These are phyloP conservation scores for Liodrosophila aerea DNA, from an alignment of 2,888 invertebrate species.

Conservation along the genomic window DNA sequence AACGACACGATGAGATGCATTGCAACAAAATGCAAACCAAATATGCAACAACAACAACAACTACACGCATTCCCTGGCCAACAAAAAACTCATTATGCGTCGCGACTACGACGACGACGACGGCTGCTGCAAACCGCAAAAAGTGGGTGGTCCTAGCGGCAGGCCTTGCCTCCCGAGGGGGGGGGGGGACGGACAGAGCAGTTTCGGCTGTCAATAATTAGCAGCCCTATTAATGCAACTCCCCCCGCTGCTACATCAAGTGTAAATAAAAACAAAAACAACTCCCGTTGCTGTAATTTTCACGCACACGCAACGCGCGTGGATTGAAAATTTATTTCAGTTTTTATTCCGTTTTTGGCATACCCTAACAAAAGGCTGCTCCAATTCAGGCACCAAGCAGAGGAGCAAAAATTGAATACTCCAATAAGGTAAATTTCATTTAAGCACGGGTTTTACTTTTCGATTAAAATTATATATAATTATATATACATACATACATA, in stretches of 20 bases:
- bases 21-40: conserved; percentile 43
- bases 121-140: conserved; percentile 46
- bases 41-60: conserved; percentile 38
- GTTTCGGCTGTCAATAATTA: conserved; percentile 64
- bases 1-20: conserved; percentile 25
- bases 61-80: conserved; percentile 14
- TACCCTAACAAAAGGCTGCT: too few relatives aligned
- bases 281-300: too few relatives aligned
- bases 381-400: too few relatives aligned
- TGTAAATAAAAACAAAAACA: neutral
- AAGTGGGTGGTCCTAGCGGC: conserved; percentile 33
- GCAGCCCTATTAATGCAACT: conserved; percentile 64
- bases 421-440: too few relatives aligned
- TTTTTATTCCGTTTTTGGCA: conserved; percentile 21
- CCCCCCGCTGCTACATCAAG: neutral
- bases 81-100: conserved; percentile 67
- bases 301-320: conserved; percentile 20
- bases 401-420: too few relatives aligned
- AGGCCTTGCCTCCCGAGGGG: neutral
- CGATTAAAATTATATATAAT: too few relatives aligned
- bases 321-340: conserved; percentile 44
- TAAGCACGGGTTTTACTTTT: too few relatives aligned
- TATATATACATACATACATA: too few relatives aligned
- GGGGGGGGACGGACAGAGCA: neutral
- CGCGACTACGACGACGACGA: conserved; percentile 13